Evolutionary conservation across 1,140 invertebrate species (phyloP), one percentile per base, ranked within the genome.

Genomic region (Ectropis grisescens): DNA sequence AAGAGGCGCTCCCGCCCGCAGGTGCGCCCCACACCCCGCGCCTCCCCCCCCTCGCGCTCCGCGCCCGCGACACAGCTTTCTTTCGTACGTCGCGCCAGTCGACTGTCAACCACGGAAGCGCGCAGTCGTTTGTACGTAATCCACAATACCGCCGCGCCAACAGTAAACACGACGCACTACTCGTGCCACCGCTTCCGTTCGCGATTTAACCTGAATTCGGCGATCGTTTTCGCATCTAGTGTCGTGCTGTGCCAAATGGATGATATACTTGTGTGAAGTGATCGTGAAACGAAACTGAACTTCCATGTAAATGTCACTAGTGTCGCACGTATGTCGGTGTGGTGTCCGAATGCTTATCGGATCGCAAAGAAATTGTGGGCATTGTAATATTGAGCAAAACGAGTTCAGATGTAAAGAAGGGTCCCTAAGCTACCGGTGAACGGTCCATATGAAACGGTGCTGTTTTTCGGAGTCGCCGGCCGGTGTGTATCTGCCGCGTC

Each of bases 131-230:
- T 52, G 34, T 34, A 28, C 29, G 33, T 25, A 15, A 26, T 37
- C 11, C 32, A 35, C 25, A 52, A 55, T 56, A 68, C 49, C 52
- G 56, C 49, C 62, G 64, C 65, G 60, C 57, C 60, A 72, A 74
- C 60, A 60, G 69, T 74, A 75, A 79, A 74, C 71, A 79, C 66
- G 68, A 75, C 67, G 69, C 67, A 75, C 42, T 68, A 59, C 60
- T 60, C 50, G 56, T 56, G 55, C 45, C 3, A 52, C 46, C 50
- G 68, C 52, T 67, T 70, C 62, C 65, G 61, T 62, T 69, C 62
- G 58, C 65, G 58, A 67, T 49, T 47, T 62, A 70, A 72, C 58
- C 68, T 64, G 44, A 58, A 64, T 62, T 54, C 44, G 58, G 46
- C 49, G 32, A 40, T 41, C 43, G 38, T 44, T 41, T 57, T 45